phyloP scores from a whole-genome alignment of 2,888 invertebrate genomes.

The Drosophila histrio region DNA sequence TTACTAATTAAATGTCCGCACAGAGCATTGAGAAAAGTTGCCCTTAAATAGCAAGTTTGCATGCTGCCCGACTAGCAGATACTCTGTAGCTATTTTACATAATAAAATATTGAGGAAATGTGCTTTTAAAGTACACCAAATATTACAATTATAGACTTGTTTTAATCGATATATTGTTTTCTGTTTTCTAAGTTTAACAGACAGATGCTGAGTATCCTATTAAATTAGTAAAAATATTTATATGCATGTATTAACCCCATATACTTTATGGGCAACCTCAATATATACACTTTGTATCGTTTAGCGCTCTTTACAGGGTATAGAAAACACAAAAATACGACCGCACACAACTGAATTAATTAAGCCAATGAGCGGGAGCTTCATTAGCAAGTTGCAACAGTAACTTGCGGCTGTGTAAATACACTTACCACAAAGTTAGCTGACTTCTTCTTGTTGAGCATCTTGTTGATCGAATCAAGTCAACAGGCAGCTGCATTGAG shows the following conservation, averaged over 20 bases:
- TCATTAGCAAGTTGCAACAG: constrained; percentile 52
- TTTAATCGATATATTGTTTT: neutral
- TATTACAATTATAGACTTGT: neutral
- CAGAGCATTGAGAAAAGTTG: constrained; percentile 7
- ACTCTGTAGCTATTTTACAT: neutral
- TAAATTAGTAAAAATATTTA: too few relatives aligned
- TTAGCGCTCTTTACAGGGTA: neutral
- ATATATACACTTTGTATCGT: neutral
- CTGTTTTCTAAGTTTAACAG: too few relatives aligned
- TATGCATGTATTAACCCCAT: too few relatives aligned
- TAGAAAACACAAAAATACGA: constrained; percentile 5
- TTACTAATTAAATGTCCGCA: constrained; percentile 55
- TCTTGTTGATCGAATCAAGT: constrained; percentile 34
- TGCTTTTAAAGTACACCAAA: neutral
- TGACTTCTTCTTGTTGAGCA: constrained; percentile 15
- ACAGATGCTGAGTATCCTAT: too few relatives aligned
- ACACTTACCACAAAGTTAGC: constrained; percentile 38
- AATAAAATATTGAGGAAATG: neutral
- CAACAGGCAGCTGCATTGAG: constrained; percentile 11
- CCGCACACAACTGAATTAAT: constrained; percentile 60
- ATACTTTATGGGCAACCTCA: too few relatives aligned
- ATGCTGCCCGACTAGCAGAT: neutral
- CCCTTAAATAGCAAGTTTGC: neutral
- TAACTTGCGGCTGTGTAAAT: constrained; percentile 35
- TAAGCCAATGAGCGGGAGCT: constrained; percentile 55